Percentiles rank a stretch among this genome's conserved stretches.
Evolutionary conservation across 1,140 invertebrate genomes (phyloP).

Genomic region (Drosophila pachea): DNA sequence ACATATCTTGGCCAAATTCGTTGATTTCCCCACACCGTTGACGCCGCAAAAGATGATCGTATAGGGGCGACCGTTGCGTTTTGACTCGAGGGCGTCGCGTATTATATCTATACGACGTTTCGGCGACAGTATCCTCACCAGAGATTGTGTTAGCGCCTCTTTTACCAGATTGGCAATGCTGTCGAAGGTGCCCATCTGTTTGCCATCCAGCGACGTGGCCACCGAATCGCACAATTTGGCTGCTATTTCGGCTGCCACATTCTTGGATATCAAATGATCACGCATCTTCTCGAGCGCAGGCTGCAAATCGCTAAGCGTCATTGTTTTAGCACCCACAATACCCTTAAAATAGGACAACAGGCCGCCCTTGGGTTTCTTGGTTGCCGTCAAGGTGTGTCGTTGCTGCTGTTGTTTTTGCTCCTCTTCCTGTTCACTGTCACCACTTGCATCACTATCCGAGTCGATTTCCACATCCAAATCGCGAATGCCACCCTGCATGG

Average conservation of each 20-base stretch:
- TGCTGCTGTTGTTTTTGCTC: slow-evolving; percentile 10
- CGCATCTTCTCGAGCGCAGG: slow-evolving; percentile 96
- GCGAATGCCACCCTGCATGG: slow-evolving; percentile 88
- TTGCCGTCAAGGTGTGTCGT: slow-evolving; percentile 55
- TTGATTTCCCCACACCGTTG: slow-evolving; percentile 99
- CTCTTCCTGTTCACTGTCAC: slow-evolving; percentile 53
- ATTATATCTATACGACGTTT: slow-evolving; percentile 97
- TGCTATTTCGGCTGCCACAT: slow-evolving; percentile 98
- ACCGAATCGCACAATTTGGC: slow-evolving; percentile 97
- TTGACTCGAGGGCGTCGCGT: slow-evolving; percentile 95
- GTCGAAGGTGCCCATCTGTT: slow-evolving; percentile 95
- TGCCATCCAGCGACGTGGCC: slow-evolving; percentile 94
- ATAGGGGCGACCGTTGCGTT: slow-evolving; percentile 90
- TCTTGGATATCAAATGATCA: slow-evolving; percentile 98
- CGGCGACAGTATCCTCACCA: slow-evolving; percentile 96
- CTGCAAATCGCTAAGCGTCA: slow-evolving; percentile 86
- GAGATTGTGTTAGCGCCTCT: slow-evolving; percentile 87
- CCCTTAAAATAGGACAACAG: slow-evolving; percentile 91
- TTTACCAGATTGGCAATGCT: slow-evolving; percentile 92
- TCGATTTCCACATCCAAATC: slow-evolving; percentile 82
- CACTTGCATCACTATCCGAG: slow-evolving; percentile 77
- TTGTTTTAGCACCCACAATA: slow-evolving; percentile 91
- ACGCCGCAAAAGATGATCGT: slow-evolving; percentile 99
- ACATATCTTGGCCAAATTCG: slow-evolving; percentile 99
- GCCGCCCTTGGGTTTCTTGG: slow-evolving; percentile 74